Evolutionary conservation across 2,888 invertebrate species (phyloP).

Genomic region (Caenorhabditis doughertyi): DNA sequence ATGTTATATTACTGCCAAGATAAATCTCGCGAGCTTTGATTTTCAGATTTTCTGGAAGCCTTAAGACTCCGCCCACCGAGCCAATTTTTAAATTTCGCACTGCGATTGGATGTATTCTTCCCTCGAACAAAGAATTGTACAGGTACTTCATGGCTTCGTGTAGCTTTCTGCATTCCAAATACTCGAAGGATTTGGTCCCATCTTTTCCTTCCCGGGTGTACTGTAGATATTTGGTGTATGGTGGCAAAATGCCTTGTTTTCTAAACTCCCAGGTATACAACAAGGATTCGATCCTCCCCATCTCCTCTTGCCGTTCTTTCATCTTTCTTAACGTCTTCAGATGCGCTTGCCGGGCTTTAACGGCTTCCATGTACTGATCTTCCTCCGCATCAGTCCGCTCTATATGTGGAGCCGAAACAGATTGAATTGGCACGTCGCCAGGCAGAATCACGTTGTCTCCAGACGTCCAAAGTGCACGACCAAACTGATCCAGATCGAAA

Average conservation of each 20-base stretch:
- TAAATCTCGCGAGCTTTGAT: neutral
- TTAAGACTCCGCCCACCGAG: neutral
- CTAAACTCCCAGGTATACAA: neutral
- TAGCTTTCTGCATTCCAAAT: neutral
- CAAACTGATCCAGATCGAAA: too few species aligned
- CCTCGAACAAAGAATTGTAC: neutral
- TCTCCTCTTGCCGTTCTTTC: neutral
- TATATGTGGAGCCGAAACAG: too few species aligned
- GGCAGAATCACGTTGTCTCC: too few species aligned
- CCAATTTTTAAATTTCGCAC: neutral
- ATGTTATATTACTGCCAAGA: too few species aligned
- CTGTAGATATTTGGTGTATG: neutral
- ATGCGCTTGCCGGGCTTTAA: neutral
- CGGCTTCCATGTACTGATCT: neutral
- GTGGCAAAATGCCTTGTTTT: neutral
- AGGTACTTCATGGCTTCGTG: neutral
- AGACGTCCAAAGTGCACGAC: too few species aligned
- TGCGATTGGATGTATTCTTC: neutral
- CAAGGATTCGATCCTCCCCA: neutral
- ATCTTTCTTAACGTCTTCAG: neutral
- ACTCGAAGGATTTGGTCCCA: neutral
- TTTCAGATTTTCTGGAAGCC: neutral
- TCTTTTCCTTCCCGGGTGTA: neutral
- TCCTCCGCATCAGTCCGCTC: neutral
- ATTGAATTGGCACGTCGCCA: too few species aligned